Conservation (phyloP, 2,888 invertebrate species). For the Pterostichus niger region DNA sequence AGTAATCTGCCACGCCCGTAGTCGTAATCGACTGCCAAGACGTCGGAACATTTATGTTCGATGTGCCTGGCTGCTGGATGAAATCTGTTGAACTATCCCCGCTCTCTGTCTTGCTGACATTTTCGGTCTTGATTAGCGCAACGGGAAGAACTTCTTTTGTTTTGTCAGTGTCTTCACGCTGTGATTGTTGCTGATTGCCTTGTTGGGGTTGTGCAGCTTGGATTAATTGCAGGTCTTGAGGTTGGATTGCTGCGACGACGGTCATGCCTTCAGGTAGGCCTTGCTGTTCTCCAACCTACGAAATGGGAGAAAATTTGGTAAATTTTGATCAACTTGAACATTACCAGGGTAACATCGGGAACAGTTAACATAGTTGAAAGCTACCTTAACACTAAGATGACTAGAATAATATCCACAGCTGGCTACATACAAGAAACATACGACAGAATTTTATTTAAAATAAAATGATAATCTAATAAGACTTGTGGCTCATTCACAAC, state of each 20-base stretch:
- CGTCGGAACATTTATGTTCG: constrained; percentile 75
- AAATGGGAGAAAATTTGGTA: constrained; percentile 1
- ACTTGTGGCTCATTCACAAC: background rate
- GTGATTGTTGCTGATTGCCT: constrained; percentile 70
- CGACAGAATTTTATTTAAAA: constrained; percentile 4
- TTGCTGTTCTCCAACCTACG: constrained; percentile 76
- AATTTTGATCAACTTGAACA: background rate
- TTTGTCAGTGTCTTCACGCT: constrained; percentile 70
- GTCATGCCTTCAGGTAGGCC: constrained; percentile 83
- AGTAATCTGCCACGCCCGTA: constrained; percentile 78
- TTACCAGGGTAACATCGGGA: background rate
- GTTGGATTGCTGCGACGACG: constrained; percentile 83
- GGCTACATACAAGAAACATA: constrained; percentile 19
- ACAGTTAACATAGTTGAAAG: too few species aligned
- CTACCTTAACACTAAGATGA: too few species aligned
- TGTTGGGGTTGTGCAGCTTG: constrained; percentile 70
- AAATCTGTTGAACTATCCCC: constrained; percentile 28
- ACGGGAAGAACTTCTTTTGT: constrained; percentile 77
- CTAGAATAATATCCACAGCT: constrained; percentile 5
- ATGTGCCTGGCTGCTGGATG: constrained; percentile 70
- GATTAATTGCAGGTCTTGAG: constrained; percentile 85
- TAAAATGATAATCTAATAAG: too few species aligned
- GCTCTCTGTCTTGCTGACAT: constrained; percentile 69
- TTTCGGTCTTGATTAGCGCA: constrained; percentile 78
- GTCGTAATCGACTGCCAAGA: constrained; percentile 79